Evolutionary conservation across 2,888 invertebrate genomes (phyloP), one percentile per base, ranked within the genome.

Genomic region (Eupithecia tripunctaria): DNA sequence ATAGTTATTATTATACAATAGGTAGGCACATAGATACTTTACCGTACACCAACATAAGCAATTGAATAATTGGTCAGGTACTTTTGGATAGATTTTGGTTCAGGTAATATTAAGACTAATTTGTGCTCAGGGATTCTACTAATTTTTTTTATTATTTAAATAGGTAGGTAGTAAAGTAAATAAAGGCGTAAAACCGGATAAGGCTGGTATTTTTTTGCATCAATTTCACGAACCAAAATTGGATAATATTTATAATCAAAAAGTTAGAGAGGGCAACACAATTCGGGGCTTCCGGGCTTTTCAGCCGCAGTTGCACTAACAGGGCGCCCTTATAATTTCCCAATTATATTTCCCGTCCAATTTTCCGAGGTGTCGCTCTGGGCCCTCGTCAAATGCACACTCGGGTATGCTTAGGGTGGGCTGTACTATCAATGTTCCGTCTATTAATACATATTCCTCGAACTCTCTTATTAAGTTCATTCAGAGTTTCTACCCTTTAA

Each of bases 341-440:
- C 93, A 94, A 94, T 94, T 94, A 94, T 94, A 93, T 93, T 94
- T 93, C 92, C 92, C 92, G 90, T 92, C 88, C 94, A 94, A 94
- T 94, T 94, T 94, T 94, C 93, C 94, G 86, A 91, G 91, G 92
- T 93, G 94, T 93, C 94, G 94, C 94, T 87, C 88, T 88, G 89
- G 93, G 94, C 93, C 84, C 90, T 92, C 93, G 94, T 94, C 94
- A 94, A 93, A 86, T 87, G 92, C 94, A 94, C 79, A 78, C 80
- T 71, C 69, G 71, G 59, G 56, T 75, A 76, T 76, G 74, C 75
- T 70, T 73, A 67, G 76, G 75, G 76, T 32, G 67, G 60, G 74
- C 32, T 71, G 6, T 60, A 66, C 41, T 74, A 74, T 74, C 68
- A 68, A 74, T 73, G 67, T 69, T 63, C 51, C 63, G 38, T n/a